Base-by-base conservation (phyloP, 64 coral and sea anemone genomes). In the Montipora foliosa region DNA sequence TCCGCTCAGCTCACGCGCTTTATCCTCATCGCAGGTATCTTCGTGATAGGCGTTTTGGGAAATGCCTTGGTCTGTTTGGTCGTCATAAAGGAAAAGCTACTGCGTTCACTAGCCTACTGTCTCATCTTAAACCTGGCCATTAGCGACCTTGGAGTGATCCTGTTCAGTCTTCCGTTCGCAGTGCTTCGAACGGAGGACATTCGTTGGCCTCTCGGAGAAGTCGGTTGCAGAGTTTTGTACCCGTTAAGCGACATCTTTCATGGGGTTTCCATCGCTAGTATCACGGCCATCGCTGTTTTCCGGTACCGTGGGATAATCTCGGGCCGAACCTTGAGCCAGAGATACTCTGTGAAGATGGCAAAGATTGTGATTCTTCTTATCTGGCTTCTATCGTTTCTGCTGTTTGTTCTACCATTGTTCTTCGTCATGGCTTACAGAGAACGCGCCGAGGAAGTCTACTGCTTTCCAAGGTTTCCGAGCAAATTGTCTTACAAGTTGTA, bases 201-300 rank as follows among this genome's bases (percentile, higher is more conserved):
- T 13, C 87, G 51, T 13, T 97, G 92, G 95, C 95, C 95, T 15
- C 85, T 91, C n/a, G 95, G 95, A 5, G 88, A 92, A 84, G 94
- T 97, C 49, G 77, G 92, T 12, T 97, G 95, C n/a, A 95, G 91
- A 13, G 93, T 97, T 1, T 46, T 97, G 3, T 97, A 97, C 77
- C 95, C 95, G 67, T 47, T 97, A 29, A 94, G 95, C 71, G 95
- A 94, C 37, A 87, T 97, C 11, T 97, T 97, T 47, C 95, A 97
- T 8, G 95, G 95, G 13, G 95, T 94, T 44, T 94, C 95, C 22
- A 91, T 97, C 4, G 95, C 92, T 11, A 93, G 92, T 15, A 97
- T 97, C 72, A 92, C 95, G 5, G 84, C 91, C 5, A 97, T 97
- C 24, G 95, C 95, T 1, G 57, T 90, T 22, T 95, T 93, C 49